Percentiles rank a stretch among this genome's conserved stretches.
Evolutionary conservation across 2,797 vertebrate species (phyloP).

Genomic region (Tinamus major): DNA sequence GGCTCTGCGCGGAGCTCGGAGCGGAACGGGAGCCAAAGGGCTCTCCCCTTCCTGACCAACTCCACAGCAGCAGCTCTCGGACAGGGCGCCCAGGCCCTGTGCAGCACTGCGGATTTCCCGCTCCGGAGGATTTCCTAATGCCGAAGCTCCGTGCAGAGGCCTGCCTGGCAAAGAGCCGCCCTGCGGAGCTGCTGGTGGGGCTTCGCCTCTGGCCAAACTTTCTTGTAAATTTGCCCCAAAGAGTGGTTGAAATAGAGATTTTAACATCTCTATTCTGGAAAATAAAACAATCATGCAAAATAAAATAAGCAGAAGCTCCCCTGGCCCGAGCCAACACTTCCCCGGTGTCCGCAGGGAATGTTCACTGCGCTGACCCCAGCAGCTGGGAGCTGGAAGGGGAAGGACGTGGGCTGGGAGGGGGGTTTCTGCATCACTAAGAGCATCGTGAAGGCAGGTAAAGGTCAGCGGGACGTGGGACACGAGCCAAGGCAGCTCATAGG

Average conservation of each 20-base stretch:
- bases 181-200: too few species aligned
- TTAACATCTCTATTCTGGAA: too few species aligned
- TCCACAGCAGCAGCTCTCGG: rapidly evolving
- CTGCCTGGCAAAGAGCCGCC: neutral
- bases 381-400: neutral
- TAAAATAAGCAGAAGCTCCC: neutral
- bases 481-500: neutral
- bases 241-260: neutral
- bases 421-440: neutral
- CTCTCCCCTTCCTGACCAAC: neutral
- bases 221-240: neutral
- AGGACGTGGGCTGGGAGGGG: neutral
- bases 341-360: neutral
- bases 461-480: neutral
- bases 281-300: too few species aligned
- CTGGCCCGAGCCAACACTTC: neutral
- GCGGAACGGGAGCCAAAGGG: neutral
- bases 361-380: neutral
- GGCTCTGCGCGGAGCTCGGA: neutral
- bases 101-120: rapidly evolving
- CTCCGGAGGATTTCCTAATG: neutral
- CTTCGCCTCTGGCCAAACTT: neutral
- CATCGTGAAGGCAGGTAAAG: neutral
- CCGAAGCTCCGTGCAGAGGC: neutral
- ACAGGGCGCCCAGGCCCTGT: rapidly evolving